Conservation (phyloP, 2,797 vertebrate genomes). For the Pseudomugil gertrudae region DNA sequence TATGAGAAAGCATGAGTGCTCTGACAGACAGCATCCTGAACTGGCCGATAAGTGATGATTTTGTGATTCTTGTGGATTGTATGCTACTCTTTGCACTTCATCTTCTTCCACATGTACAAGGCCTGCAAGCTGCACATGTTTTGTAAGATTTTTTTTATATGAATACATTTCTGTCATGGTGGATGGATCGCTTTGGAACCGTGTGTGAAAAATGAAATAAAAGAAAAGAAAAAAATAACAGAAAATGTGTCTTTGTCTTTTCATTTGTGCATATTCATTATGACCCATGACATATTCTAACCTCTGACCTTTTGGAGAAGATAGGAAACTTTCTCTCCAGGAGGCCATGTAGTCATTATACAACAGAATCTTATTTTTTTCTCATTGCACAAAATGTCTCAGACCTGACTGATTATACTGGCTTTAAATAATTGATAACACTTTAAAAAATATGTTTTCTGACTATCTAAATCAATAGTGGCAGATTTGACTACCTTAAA, state of each 20-base stretch:
- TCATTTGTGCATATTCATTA: background rate
- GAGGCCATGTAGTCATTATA: background rate
- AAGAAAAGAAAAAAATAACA: constrained; percentile 45
- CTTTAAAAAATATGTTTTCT: too few relatives aligned
- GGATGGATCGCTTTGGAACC: constrained; percentile 65
- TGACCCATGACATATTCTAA: background rate
- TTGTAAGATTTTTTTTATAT: constrained; percentile 69
- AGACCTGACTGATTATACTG: too few relatives aligned
- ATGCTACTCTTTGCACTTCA: constrained; percentile 73
- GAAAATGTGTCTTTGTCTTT: constrained; percentile 8
- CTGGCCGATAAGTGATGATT: constrained; percentile 57
- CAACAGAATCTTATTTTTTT: too few relatives aligned
- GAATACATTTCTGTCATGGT: constrained; percentile 62
- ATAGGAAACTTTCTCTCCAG: background rate
- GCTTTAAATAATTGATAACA: too few relatives aligned
- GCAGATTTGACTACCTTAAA: too few relatives aligned
- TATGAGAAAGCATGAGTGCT: constrained; percentile 90
- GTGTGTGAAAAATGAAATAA: constrained; percentile 70
- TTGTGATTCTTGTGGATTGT: constrained; percentile 66
- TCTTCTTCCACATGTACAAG: constrained; percentile 53
- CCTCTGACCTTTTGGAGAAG: constrained; percentile 14
- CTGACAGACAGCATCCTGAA: constrained; percentile 37
- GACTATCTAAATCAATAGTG: too few relatives aligned
- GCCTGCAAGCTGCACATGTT: constrained; percentile 65
- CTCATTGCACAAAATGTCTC: too few relatives aligned